Evolutionary conservation across 2,888 invertebrate species (phyloP), one percentile per base, ranked within the genome.

Genomic region (Acheta domesticus): DNA sequence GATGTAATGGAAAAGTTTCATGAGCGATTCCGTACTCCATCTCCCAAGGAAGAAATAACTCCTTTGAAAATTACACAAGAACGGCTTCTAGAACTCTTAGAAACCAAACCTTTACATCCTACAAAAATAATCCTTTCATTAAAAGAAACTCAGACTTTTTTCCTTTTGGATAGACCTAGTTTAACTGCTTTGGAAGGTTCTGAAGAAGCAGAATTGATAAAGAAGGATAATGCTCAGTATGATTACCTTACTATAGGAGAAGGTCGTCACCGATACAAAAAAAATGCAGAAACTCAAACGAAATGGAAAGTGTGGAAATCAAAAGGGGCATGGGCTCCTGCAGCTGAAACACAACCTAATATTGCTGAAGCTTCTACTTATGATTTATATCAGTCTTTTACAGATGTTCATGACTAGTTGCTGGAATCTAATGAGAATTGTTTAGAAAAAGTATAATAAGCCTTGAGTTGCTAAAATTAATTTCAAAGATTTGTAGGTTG

Each of bases 301-400:
- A 62, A 62, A 62, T 62, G 62, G 62, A 62, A 14, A 19, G 62
- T 62, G 8, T 62, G 62, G 62, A 62, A 62, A n/a, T 62, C 62
- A 14, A 62, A 62, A n/a, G 62, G n/a, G 14, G 62, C 16, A 62
- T 62, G 62, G 62, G 62, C 62, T 5, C 62, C 62, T n/a, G 62
- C 62, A 19, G 62, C 62, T 62, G 62, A 62, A 62, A n/a, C n/a
- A 62, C 14, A 62, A 62, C 4, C 14, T 62, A 62, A 62, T 62
- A 62, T n/a, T 62, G 62, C 62, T 5, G 62, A 62, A 62, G 62
- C 62, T 19, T 62, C 62, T 62, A 62, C 62, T 19, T 62, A 62
- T 14, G 62, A 62, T 62, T 62, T 62, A 62, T 62, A 62, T 62
- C 62, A 62, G 62, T 62, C 62, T 62, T 62, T 62, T 62, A 62